Evolutionary conservation across 2,113 vertebrate species (phyloP).

Genomic region (Ophiodon elongatus): DNA sequence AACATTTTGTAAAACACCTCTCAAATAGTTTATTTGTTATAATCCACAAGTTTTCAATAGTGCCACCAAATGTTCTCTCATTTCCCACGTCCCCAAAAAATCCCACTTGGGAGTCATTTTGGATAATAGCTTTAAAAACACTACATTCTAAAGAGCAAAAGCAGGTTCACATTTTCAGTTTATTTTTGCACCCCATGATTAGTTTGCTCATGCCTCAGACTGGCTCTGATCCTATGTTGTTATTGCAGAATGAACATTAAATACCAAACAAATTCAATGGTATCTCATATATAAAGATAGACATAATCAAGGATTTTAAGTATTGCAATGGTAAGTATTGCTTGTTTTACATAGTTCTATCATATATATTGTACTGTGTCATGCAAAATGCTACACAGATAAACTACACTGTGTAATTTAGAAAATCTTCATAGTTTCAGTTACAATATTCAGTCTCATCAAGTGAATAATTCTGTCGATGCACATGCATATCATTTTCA

Average conservation of each 20-base stretch:
- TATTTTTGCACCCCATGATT: neutral
- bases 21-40: neutral
- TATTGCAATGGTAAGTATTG: constrained; percentile 48
- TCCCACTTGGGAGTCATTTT: neutral
- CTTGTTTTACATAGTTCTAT: constrained; percentile 47
- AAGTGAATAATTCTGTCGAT: constrained; percentile 55
- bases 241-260: constrained; percentile 36
- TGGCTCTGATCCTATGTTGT: constrained; percentile 2
- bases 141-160: neutral
- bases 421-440: constrained; percentile 40
- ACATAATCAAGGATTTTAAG: constrained; percentile 27
- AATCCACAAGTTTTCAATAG: neutral
- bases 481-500: constrained; percentile 66
- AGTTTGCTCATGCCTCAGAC: constrained; percentile 32
- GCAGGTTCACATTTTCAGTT: constrained; percentile 1
- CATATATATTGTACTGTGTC: constrained; percentile 29
- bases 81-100: neutral
- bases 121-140: neutral
- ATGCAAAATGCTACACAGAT: constrained; percentile 62
- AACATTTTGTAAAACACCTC: neutral
- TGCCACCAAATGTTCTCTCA: neutral
- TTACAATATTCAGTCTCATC: constrained; percentile 29
- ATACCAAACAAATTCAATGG: constrained; percentile 17
- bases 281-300: constrained; percentile 27
- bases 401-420: constrained; percentile 16